phyloP scores from a whole-genome alignment of 1,140 invertebrate species.

The Mamestra configurata region DNA sequence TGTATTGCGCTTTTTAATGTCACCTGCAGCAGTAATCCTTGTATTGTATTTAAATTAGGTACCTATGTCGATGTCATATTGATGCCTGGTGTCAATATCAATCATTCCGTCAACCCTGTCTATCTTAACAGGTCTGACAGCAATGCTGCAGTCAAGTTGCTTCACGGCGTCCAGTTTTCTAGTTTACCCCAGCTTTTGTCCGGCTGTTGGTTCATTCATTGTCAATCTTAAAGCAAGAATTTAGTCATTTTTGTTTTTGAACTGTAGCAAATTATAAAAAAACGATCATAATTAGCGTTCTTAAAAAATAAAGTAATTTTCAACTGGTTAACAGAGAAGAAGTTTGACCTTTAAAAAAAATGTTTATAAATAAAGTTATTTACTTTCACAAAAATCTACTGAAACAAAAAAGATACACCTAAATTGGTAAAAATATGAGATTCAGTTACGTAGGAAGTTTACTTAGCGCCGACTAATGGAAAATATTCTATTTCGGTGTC shows the following conservation, averaged over 20 bases:
- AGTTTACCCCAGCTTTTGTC: neutral
- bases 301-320: too few species aligned
- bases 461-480: neutral
- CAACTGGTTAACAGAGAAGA: too few species aligned
- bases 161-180: neutral
- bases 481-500: constrained; percentile 6
- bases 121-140: neutral
- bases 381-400: neutral
- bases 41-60: constrained; percentile 44
- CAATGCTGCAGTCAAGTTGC: neutral
- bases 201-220: neutral
- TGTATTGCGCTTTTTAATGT: constrained; percentile 10
- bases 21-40: neutral
- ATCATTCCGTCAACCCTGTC: constrained; percentile 27
- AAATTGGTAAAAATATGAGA: neutral
- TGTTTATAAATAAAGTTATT: neutral
- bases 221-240: neutral
- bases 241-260: neutral
- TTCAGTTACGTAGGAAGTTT: neutral
- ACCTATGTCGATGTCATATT: neutral
- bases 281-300: too few species aligned
- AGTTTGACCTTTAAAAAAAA: too few species aligned
- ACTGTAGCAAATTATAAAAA: too few species aligned
- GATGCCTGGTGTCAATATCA: constrained; percentile 32
- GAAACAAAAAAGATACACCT: neutral